Percentiles rank a stretch among this genome's conserved stretches.
These are phyloP conservation scores for Dicerorhinus sumatrensis DNA, from an alignment of 2,113 vertebrate species.

Conservation along the genomic window DNA sequence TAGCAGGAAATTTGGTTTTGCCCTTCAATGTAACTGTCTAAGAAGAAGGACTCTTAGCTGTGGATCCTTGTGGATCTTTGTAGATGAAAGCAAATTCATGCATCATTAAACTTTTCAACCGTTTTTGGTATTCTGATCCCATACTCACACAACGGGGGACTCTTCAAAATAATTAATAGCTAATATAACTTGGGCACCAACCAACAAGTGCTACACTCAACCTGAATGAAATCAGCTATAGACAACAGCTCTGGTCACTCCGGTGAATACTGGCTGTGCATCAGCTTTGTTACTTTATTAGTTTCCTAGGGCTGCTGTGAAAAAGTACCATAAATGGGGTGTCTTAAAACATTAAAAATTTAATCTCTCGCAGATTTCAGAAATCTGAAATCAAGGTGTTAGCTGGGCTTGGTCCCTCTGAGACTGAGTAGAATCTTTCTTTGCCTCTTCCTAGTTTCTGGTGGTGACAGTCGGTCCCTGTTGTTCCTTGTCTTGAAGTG, in stretches of 20 bases:
- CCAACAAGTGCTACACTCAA: background rate
- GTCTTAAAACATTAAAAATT: background rate
- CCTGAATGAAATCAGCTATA: background rate
- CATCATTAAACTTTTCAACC: background rate
- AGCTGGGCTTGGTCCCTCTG: background rate
- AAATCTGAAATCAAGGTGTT: background rate
- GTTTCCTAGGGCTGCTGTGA: background rate
- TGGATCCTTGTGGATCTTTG: background rate
- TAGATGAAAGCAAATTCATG: background rate
- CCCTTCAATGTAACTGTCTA: background rate
- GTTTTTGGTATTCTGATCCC: background rate
- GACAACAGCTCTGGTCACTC: background rate
- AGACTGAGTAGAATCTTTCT: background rate
- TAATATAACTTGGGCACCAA: background rate
- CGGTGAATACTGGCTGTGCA: background rate
- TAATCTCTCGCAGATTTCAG: background rate
- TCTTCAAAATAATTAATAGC: background rate
- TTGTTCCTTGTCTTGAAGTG: background rate
- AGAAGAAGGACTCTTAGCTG: background rate
- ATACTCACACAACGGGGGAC: background rate
- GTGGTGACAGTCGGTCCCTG: background rate
- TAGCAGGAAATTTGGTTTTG: background rate
- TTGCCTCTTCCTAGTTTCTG: background rate
- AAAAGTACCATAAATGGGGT: background rate
- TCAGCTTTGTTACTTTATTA: background rate